phyloP scores from a whole-genome alignment of 2,888 invertebrate species.

The Lumbricus terrestris region DNA sequence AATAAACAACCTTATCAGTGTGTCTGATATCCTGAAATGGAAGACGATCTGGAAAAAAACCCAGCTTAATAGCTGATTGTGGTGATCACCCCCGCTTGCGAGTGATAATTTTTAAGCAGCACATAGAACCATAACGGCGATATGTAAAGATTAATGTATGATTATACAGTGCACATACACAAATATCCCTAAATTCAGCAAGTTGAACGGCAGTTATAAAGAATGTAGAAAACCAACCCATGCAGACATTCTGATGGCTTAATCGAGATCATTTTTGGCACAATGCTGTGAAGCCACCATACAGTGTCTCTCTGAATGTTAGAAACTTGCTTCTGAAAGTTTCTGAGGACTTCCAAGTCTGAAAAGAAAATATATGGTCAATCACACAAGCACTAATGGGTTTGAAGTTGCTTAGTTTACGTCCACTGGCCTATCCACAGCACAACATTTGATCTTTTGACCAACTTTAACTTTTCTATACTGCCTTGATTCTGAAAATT shows the following conservation, averaged over 20 bases:
- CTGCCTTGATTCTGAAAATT: not conserved
- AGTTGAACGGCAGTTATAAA: not conserved
- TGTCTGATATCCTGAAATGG: not conserved
- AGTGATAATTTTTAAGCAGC: not conserved
- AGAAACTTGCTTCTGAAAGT: conserved; percentile 62
- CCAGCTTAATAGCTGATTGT: not conserved
- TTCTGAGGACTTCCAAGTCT: conserved; percentile 56
- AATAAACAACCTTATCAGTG: not conserved
- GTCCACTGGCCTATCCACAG: not conserved
- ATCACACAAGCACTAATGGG: too few relatives aligned
- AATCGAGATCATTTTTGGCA: conserved; percentile 73
- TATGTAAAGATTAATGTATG: not conserved
- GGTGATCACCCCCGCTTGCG: not conserved
- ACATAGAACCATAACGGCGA: not conserved
- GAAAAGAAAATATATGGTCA: conserved; percentile 10
- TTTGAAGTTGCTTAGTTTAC: too few relatives aligned
- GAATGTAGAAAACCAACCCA: conserved; percentile 40
- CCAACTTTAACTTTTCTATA: not conserved
- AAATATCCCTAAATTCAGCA: not conserved
- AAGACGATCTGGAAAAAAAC: not conserved
- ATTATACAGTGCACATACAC: not conserved
- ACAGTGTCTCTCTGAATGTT: conserved; percentile 80
- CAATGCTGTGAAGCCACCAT: conserved; percentile 82
- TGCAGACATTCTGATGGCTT: conserved; percentile 73
- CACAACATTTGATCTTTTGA: too few relatives aligned